Evolutionary conservation across 2,888 invertebrate genomes (phyloP).

Genomic region (Teinopalpus imperialis): DNA sequence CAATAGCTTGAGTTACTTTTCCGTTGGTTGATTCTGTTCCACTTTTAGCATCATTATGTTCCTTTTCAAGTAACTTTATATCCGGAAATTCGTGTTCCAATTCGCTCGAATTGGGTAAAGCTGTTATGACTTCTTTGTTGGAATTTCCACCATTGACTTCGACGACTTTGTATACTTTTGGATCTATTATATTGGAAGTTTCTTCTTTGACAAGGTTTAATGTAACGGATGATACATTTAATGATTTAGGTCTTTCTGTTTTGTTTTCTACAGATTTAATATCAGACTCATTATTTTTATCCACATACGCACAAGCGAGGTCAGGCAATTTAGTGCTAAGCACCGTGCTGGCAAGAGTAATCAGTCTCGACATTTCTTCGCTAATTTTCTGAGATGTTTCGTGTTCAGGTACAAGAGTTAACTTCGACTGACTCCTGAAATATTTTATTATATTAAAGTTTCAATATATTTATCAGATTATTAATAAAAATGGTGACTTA

Average conservation of each 20-base stretch:
- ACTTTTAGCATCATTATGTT: slow-evolving; percentile 32
- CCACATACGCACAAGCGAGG: slow-evolving; percentile 56
- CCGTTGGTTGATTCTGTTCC: slow-evolving; percentile 33
- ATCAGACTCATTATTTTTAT: slow-evolving; percentile 29
- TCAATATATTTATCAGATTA: too few relatives aligned
- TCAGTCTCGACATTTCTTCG: slow-evolving; percentile 71
- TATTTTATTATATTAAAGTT: too few relatives aligned
- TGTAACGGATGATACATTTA: slow-evolving; percentile 40
- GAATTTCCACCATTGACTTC: slow-evolving; percentile 43
- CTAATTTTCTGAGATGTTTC: slow-evolving; percentile 60
- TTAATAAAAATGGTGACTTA: too few relatives aligned
- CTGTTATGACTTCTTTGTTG: slow-evolving; percentile 45
- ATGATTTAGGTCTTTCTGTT: slow-evolving; percentile 37
- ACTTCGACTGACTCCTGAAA: slow-evolving; percentile 65
- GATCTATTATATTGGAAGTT: slow-evolving; percentile 44
- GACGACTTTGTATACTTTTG: slow-evolving; percentile 43
- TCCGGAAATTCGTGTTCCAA: slow-evolving; percentile 50
- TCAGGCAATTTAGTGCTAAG: slow-evolving; percentile 71
- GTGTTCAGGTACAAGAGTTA: slow-evolving; percentile 56
- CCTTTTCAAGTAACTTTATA: slow-evolving; percentile 45
- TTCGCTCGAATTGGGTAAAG: slow-evolving; percentile 45
- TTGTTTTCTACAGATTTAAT: slow-evolving; percentile 27
- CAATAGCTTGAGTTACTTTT: slow-evolving; percentile 38
- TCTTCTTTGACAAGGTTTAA: slow-evolving; percentile 49
- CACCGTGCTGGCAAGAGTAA: slow-evolving; percentile 76